Evolutionary conservation across 1,140 invertebrate genomes (phyloP).

Genomic region (Ptiloglossa arizonensis): DNA sequence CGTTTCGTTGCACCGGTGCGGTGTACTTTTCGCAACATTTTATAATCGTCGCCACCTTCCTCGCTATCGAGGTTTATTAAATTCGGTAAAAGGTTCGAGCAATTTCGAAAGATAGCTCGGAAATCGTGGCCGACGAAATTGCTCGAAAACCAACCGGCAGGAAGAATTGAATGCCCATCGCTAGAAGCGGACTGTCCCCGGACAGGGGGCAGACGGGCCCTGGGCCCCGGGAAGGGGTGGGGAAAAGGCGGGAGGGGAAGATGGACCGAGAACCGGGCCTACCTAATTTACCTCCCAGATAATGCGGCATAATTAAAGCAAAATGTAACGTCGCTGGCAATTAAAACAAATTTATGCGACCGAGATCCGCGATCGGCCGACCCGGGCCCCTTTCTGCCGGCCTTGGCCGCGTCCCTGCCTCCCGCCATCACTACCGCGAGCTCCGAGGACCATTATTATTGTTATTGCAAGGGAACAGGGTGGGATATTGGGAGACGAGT

Average conservation of each 20-base stretch:
- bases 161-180: conserved; percentile 38
- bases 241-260: conserved; percentile 50
- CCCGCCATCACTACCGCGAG: conserved; percentile 53
- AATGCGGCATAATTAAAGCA: conserved; percentile 83
- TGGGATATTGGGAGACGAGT: conserved; percentile 26
- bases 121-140: background rate
- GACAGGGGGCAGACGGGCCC: conserved; percentile 25
- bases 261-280: conserved; percentile 75
- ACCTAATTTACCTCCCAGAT: conserved; percentile 83
- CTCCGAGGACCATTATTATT: conserved; percentile 64
- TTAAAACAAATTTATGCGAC: conserved; percentile 83
- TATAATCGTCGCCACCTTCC: no score
- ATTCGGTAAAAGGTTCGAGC: background rate
- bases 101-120: background rate
- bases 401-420: conserved; percentile 65
- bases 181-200: conserved; percentile 29
- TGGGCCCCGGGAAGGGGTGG: conserved; percentile 26
- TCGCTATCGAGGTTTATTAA: no score
- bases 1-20: no score
- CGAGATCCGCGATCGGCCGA: conserved; percentile 81
- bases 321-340: conserved; percentile 83
- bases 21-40: no score
- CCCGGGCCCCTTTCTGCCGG: conserved; percentile 62
- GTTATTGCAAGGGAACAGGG: conserved; percentile 55
- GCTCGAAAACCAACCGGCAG: background rate